Conservation (phyloP, 2,888 invertebrate species). For the Hydrotaea diabolus region DNA sequence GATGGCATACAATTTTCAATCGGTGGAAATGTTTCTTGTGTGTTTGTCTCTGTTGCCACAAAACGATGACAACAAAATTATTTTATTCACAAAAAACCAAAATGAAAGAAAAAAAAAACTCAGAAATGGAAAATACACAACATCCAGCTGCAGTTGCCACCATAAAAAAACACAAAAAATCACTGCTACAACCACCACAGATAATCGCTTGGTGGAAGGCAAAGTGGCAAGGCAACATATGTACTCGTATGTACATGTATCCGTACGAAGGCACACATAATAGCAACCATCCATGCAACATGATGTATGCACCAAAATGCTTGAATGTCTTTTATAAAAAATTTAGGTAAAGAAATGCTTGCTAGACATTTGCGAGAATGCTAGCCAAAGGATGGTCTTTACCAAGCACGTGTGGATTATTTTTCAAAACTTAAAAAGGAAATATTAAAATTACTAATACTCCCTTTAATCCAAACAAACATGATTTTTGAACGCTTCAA, state of each 20-base stretch:
- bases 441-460: too few relatives aligned
- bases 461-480: too few relatives aligned
- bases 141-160: background rate
- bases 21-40: constrained; percentile 7
- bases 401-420: too few relatives aligned
- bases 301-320: constrained; percentile 30
- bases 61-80: constrained; percentile 36
- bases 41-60: background rate
- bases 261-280: background rate
- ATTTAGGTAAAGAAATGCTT: background rate
- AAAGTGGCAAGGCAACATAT: background rate
- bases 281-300: background rate
- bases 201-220: background rate
- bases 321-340: constrained; percentile 1
- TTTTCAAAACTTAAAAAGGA: too few relatives aligned
- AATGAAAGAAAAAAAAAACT: too few relatives aligned
- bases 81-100: constrained; percentile 11
- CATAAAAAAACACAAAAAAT: background rate
- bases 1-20: background rate
- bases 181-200: background rate
- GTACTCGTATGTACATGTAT: background rate
- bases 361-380: background rate
- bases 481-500: too few relatives aligned
- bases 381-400: background rate
- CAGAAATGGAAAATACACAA: too few relatives aligned